These are phyloP conservation scores for Rhingia campestris DNA, from an alignment of 2,888 invertebrate species.

Conservation along the genomic window DNA sequence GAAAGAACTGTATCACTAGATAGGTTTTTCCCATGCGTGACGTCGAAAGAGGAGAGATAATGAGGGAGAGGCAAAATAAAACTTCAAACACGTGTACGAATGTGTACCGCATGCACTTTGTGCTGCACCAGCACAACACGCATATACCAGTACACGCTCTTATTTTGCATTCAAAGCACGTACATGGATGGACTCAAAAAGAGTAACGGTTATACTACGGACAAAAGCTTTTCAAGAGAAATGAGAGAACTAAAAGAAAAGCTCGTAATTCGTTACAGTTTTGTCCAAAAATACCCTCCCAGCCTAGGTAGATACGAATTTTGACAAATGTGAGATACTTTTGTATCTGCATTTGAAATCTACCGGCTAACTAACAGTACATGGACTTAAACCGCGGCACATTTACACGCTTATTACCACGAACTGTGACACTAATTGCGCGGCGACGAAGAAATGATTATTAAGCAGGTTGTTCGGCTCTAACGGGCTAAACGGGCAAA, in stretches of 20 bases:
- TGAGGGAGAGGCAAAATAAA: constrained; percentile 13
- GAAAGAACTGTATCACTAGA: constrained; percentile 57
- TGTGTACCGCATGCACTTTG: constrained; percentile 43
- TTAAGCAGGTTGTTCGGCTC: constrained; percentile 1
- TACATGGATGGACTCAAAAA: constrained; percentile 64
- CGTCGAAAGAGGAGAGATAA: constrained; percentile 21
- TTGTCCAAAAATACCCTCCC: constrained; percentile 55
- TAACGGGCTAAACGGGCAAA: constrained; percentile 37
- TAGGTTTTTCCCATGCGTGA: constrained; percentile 66
- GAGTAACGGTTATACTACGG: constrained; percentile 59
- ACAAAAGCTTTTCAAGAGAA: constrained; percentile 42
- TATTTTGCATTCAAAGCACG: constrained; percentile 56
- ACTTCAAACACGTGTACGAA: constrained; percentile 61
- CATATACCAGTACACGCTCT: constrained; percentile 44
- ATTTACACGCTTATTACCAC: not conserved
- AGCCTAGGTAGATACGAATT: not conserved
- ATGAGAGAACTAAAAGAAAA: constrained; percentile 19
- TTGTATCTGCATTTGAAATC: constrained; percentile 20
- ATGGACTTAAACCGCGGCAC: not conserved
- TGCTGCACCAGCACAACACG: constrained; percentile 21
- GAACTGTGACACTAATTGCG: constrained; percentile 26
- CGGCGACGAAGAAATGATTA: constrained; percentile 41
- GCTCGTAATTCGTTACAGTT: constrained; percentile 65
- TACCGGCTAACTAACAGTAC: constrained; percentile 6
- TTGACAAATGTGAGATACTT: constrained; percentile 43